A percentile compares a stretch with the other conserved stretches of the same genome.
These are phyloP conservation scores for Norana najaformis DNA, from an alignment of 2,888 invertebrate genomes.

Conservation along the genomic window DNA sequence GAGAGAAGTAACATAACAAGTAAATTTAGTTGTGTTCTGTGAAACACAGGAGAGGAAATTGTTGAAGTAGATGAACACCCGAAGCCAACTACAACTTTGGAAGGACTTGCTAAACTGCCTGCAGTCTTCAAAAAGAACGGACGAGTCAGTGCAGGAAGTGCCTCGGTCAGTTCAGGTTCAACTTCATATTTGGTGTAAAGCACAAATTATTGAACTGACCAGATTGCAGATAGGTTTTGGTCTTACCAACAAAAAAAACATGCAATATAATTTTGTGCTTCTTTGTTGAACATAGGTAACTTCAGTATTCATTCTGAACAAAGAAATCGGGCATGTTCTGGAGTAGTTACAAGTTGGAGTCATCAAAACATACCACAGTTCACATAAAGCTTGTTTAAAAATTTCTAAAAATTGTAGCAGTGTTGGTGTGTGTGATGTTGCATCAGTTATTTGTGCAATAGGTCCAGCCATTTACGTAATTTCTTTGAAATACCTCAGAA, in stretches of 20 bases:
- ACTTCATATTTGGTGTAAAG: not conserved
- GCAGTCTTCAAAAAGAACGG: conserved; percentile 93
- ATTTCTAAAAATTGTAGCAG: not conserved
- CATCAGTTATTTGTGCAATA: not conserved
- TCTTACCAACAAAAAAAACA: not conserved
- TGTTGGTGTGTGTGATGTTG: not conserved
- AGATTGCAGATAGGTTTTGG: not conserved
- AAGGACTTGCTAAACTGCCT: conserved; percentile 80
- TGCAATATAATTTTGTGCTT: not conserved
- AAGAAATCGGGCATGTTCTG: not conserved
- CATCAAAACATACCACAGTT: not conserved
- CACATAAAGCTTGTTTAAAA: not conserved
- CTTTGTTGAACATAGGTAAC: not conserved
- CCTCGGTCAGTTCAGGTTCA: conserved; percentile 76
- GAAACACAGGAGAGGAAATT: conserved; percentile 67
- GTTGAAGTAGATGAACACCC: conserved; percentile 91
- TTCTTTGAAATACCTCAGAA: no score
- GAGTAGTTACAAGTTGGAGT: not conserved
- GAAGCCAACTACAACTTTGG: conserved; percentile 75
- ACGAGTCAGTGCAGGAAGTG: conserved; percentile 88
- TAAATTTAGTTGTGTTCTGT: not conserved
- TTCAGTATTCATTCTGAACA: not conserved
- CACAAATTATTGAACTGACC: not conserved
- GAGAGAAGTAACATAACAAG: not conserved
- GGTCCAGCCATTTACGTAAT: not conserved